phyloP scores from a whole-genome alignment of 2,888 invertebrate genomes.

The Melinopterus prodromus region DNA sequence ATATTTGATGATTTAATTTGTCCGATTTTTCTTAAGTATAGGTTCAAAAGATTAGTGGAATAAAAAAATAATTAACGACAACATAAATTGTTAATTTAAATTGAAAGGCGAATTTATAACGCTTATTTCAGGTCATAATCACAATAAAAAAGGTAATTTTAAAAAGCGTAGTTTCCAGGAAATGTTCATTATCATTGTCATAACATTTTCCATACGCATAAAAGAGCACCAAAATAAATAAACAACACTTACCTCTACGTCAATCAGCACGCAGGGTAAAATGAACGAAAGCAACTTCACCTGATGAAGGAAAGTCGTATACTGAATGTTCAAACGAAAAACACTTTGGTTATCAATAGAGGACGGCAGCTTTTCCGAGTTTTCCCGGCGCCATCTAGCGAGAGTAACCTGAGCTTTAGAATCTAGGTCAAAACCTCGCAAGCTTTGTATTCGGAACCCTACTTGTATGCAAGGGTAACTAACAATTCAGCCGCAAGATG shows the following conservation, averaged over 20 bases:
- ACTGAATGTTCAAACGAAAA: neutral
- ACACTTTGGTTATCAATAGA: neutral
- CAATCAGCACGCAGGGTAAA: neutral
- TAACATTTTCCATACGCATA: neutral
- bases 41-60: too few species aligned
- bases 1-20: too few species aligned
- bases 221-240: neutral
- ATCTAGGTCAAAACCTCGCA: neutral
- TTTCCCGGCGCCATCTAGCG: neutral
- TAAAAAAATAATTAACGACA: too few species aligned
- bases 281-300: neutral
- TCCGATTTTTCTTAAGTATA: too few species aligned
- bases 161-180: neutral
- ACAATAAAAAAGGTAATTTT: too few species aligned
- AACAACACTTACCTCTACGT: neutral
- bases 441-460: neutral
- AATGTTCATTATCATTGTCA: neutral
- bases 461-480: neutral
- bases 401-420: neutral
- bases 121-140: too few species aligned
- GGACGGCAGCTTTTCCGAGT: neutral
- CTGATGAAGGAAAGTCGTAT: neutral
- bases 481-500: neutral
- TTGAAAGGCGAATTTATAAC: too few species aligned
- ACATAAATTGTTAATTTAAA: too few species aligned